phyloP scores from a whole-genome alignment of 2,797 vertebrate genomes.

The Huso huso region DNA sequence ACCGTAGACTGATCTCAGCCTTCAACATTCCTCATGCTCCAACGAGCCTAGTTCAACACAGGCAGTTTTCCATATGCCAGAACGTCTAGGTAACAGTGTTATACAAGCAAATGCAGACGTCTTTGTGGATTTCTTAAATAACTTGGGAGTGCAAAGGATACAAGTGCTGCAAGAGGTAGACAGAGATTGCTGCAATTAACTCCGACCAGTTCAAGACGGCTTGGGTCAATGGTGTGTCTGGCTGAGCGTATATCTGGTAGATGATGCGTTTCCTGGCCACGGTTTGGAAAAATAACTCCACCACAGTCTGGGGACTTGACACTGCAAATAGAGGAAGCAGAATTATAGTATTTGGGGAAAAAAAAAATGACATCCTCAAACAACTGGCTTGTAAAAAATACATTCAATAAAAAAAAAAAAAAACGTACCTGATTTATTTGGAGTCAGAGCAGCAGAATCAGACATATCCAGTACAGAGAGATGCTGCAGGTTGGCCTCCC shows the following conservation, averaged over 20 bases:
- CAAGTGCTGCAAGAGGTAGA: constrained; percentile 77
- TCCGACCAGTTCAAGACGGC: constrained; percentile 71
- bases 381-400: no score
- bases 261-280: constrained; percentile 71
- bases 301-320: constrained; percentile 73
- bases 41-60: no score
- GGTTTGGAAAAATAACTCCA: constrained; percentile 89
- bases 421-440: constrained; percentile 63
- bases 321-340: constrained; percentile 41
- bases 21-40: no score
- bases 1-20: no score
- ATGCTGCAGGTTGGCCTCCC: constrained; percentile 89
- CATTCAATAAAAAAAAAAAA: no score
- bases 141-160: constrained; percentile 62
- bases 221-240: constrained; percentile 50
- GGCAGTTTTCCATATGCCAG: no score
- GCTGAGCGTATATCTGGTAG: constrained; percentile 69
- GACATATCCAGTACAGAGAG: constrained; percentile 82
- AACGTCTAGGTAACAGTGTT: no score
- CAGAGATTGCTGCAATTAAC: constrained; percentile 65
- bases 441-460: constrained; percentile 57
- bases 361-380: no score
- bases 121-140: no score
- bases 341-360: not conserved
- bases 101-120: no score